Base-by-base conservation (phyloP, 2,113 vertebrate genomes). In the Sigmodon hispidus region DNA sequence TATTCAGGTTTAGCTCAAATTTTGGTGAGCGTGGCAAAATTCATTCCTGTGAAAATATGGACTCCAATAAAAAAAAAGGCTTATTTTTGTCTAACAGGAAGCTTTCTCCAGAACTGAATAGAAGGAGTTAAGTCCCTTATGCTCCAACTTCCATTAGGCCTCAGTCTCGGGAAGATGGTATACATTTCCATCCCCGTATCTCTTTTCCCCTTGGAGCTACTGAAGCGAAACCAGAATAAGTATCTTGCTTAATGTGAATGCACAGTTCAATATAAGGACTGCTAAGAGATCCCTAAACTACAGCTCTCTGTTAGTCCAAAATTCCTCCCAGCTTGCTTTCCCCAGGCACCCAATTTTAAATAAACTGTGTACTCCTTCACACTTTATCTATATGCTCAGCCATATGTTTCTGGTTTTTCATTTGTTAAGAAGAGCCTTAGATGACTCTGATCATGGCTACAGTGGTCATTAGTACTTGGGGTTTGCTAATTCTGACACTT, bases 1-100 rank as follows among this genome's bases (percentile, higher is more conserved):
- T 98, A 97, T 98, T 97, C 97, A 91, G 95, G 94, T 96, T 98
- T 97, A 97, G 93, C 94, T 97, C 93, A 97, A 97, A 96, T 97
- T 98, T 97, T 97, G 96, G 97, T 95, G 95, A 97, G 96, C 93
- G 93, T 96, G 96, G 94, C 94, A 97, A 97, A 97, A 97, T 97
- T 89, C 96, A 96, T 97, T 97, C 96, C 86, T 85, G 57, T 91
- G 89, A 93, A 97, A 97, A 94, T 96, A 79, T 87, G 92, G 90
- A 84, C 57, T 81, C 90, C 81, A 80, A 94, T 22, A 92, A 93
- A 86, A 96, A 92, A 93, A 86, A 96, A 80, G 36, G 7, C 73
- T 96, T 36, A 0, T 95, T 92, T 63, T 97, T 96, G 91, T 92
- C 91, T 92, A 93, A 94, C 67, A 94, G 88, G 90, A 87, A 81